phyloP scores from a whole-genome alignment of 2,888 invertebrate genomes.

The Cephus spinipes region DNA sequence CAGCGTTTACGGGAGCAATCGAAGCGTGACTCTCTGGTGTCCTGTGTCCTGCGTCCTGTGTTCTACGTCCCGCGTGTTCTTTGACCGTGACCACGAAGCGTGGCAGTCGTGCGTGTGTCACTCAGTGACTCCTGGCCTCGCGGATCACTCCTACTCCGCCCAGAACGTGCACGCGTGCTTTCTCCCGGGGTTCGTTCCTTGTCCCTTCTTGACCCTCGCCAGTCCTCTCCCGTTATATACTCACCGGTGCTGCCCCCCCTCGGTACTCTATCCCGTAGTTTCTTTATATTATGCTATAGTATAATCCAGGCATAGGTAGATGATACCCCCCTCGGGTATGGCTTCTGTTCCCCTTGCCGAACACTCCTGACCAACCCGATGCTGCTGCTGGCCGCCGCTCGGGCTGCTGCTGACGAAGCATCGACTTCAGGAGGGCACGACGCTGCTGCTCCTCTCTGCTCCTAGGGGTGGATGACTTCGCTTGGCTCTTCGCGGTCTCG shows the following conservation, averaged over 20 bases:
- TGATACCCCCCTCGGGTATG: constrained; percentile 6
- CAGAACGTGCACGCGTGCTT: constrained; percentile 60
- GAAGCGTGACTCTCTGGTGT: constrained; percentile 55
- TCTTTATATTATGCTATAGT: not conserved
- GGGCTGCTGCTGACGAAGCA: constrained; percentile 29
- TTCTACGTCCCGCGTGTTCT: constrained; percentile 50
- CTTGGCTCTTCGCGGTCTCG: constrained; percentile 2
- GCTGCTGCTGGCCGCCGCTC: constrained; percentile 12
- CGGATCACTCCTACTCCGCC: constrained; percentile 57
- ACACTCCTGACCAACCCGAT: constrained; percentile 7
- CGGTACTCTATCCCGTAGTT: not conserved
- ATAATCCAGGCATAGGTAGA: not conserved
- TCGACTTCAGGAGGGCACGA: constrained; percentile 33
- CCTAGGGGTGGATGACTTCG: constrained; percentile 46
- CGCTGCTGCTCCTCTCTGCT: not conserved
- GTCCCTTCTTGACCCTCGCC: constrained; percentile 19
- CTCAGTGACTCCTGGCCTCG: constrained; percentile 59
- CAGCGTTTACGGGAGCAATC: constrained; percentile 38
- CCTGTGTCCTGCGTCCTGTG: constrained; percentile 3
- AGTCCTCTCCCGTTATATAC: not conserved
- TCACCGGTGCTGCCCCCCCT: not conserved
- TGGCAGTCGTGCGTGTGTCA: constrained; percentile 66
- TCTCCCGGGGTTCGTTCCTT: constrained; percentile 17
- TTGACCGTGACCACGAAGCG: constrained; percentile 64
- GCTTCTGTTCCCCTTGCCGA: constrained; percentile 22